These are phyloP conservation scores for Tangara arthus DNA, from an alignment of 2,797 vertebrate genomes.

Conservation along the genomic window DNA sequence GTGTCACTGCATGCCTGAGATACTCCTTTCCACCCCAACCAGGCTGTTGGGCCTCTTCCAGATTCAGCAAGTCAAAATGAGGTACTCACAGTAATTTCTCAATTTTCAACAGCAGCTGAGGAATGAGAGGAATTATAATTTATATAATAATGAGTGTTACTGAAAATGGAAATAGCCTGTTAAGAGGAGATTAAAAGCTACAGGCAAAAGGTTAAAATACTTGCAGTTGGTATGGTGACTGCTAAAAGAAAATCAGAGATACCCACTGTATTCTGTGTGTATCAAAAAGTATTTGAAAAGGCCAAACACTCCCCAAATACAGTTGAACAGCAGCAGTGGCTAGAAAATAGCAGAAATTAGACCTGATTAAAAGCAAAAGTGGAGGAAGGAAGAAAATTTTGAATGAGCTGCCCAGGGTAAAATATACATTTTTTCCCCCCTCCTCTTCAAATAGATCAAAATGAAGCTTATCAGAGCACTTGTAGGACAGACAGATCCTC, in stretches of 20 bases:
- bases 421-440: not conserved
- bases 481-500: not conserved
- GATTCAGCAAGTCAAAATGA: not conserved
- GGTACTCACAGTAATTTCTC: not conserved
- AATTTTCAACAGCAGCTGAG: not conserved
- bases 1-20: not conserved
- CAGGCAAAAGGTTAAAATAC: not conserved
- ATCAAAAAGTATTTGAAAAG: not conserved
- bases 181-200: not conserved
- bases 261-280: not conserved
- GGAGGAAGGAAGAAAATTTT: not conserved
- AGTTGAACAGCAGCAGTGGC: not conserved
- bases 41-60: not conserved
- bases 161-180: not conserved
- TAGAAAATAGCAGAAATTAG: not conserved
- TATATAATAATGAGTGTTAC: not conserved
- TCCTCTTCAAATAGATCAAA: not conserved
- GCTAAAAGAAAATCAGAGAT: not conserved
- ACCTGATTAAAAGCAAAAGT: not conserved
- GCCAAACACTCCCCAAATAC: not conserved
- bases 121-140: not conserved
- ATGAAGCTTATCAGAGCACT: not conserved
- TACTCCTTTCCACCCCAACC: not conserved
- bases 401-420: not conserved
- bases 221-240: not conserved